phyloP scores from a whole-genome alignment of 2,797 vertebrate species.

The Lagodon rhomboides region DNA sequence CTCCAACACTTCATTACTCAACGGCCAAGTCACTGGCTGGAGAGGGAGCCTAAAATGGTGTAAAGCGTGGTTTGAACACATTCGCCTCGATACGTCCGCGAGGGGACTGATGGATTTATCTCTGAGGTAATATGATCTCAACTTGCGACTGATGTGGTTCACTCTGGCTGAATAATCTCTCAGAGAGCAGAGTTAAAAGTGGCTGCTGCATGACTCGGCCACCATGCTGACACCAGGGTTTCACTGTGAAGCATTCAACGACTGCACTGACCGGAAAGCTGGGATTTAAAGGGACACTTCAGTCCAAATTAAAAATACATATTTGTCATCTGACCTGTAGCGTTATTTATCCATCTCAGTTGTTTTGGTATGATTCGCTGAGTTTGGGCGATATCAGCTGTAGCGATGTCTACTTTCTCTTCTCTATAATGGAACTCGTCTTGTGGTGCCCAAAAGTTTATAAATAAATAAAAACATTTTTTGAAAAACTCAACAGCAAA shows the following conservation, averaged over 20 bases:
- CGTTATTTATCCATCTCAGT: no score
- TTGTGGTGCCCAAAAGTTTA: no score
- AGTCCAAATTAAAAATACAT: no score
- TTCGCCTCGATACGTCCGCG: constrained; percentile 59
- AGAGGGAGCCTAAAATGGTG: constrained; percentile 71
- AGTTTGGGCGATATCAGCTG: no score
- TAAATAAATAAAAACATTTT: no score
- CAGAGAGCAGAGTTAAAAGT: constrained; percentile 48
- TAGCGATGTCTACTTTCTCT: no score
- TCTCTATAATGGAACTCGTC: no score
- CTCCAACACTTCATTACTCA: constrained; percentile 88
- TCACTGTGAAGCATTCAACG: constrained; percentile 33
- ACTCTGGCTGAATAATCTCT: constrained; percentile 50
- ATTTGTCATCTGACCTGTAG: no score
- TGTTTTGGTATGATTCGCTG: no score
- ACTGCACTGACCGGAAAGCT: constrained; percentile 25
- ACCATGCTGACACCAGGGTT: constrained; percentile 38
- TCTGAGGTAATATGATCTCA: constrained; percentile 63
- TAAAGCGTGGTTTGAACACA: constrained; percentile 74
- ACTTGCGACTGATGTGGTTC: constrained; percentile 49
- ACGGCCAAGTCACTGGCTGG: constrained; percentile 74
- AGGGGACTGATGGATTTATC: constrained; percentile 77
- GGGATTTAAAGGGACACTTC: constrained; percentile 9
- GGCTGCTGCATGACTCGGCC: constrained; percentile 38
- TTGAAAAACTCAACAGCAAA: no score